Conservation (phyloP, 2,888 invertebrate genomes). For the Xestia sexstrigata region DNA sequence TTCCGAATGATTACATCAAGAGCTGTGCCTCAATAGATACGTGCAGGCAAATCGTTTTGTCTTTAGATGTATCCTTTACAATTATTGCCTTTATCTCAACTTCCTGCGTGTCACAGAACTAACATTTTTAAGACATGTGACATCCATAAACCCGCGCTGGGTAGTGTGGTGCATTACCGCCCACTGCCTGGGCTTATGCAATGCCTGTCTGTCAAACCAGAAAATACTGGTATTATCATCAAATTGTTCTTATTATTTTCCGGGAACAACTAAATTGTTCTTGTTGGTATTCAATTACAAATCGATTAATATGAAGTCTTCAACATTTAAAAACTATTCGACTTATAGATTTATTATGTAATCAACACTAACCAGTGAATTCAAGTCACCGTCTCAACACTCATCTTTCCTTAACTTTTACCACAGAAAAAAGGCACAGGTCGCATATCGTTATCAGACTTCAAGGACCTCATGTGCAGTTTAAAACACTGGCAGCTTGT, state of each 20-base stretch:
- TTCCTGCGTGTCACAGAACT: neutral
- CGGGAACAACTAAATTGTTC: neutral
- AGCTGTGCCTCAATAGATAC: constrained; percentile 98
- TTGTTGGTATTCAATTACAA: neutral
- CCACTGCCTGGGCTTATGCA: neutral
- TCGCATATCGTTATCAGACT: constrained; percentile 95
- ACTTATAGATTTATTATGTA: neutral
- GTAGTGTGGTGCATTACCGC: neutral
- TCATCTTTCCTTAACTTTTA: constrained; percentile 66
- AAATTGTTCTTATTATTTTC: neutral
- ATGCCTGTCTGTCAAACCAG: neutral
- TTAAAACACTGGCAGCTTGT: constrained; percentile 97
- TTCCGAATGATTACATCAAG: constrained; percentile 98
- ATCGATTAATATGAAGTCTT: neutral
- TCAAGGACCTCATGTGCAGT: constrained; percentile 97
- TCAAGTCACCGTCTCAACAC: neutral
- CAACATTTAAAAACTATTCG: neutral
- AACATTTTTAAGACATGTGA: neutral
- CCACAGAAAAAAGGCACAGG: constrained; percentile 93
- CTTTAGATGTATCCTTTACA: constrained; percentile 95
- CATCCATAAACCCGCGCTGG: neutral
- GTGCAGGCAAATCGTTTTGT: constrained; percentile 96
- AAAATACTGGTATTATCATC: neutral
- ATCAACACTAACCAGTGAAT: neutral
- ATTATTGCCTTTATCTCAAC: constrained; percentile 1